Percentiles rank a stretch among this genome's conserved stretches.
These are phyloP conservation scores for Cirrhinus mrigala DNA, from an alignment of 2,797 vertebrate species.

Conservation along the genomic window DNA sequence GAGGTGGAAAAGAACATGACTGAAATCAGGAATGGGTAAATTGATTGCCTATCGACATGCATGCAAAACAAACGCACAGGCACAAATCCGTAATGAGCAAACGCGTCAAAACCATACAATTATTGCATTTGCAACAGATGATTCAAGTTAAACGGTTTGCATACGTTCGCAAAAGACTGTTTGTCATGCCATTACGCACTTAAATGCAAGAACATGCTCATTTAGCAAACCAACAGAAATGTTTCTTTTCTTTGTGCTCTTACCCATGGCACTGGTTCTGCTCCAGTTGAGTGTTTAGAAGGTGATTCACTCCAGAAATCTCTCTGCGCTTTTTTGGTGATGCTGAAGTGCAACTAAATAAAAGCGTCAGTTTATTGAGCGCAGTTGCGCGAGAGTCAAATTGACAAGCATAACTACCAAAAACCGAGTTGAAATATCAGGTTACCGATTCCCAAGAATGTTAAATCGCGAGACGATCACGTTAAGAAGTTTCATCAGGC, in stretches of 20 bases:
- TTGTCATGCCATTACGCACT: slow-evolving; percentile 32
- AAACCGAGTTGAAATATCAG: not conserved
- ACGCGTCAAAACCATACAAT: slow-evolving; percentile 17
- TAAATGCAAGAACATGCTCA: not conserved
- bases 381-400: slow-evolving; percentile 6
- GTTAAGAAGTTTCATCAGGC: slow-evolving; percentile 31
- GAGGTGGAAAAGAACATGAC: slow-evolving; percentile 29
- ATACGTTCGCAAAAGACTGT: not conserved
- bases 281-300: slow-evolving; percentile 24
- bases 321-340: slow-evolving; percentile 26
- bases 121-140: not conserved
- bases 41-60: not conserved
- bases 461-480: not conserved
- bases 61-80: slow-evolving; percentile 9
- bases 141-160: not conserved
- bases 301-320: slow-evolving; percentile 21
- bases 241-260: slow-evolving; percentile 18
- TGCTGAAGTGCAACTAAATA: slow-evolving; percentile 29
- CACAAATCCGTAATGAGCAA: not conserved
- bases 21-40: slow-evolving; percentile 23
- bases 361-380: slow-evolving; percentile 38
- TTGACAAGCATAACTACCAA: slow-evolving; percentile 12
- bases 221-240: slow-evolving; percentile 15
- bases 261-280: slow-evolving; percentile 52
- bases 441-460: not conserved